Base-by-base conservation (phyloP, 2,888 invertebrate species). In the Sphaerophoria taeniata region DNA sequence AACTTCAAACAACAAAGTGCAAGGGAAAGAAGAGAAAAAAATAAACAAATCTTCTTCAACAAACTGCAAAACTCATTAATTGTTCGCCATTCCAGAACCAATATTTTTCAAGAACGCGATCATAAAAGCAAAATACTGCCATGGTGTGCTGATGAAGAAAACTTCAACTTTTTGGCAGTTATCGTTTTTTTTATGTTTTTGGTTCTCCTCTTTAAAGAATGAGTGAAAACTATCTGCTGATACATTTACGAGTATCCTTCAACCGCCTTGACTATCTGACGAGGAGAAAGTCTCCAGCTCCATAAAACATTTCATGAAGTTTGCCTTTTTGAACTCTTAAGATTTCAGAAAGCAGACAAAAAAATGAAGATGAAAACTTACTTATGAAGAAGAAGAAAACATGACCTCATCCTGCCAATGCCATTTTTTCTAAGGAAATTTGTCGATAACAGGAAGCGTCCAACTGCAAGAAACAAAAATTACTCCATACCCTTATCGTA, bases 391-490 rank as follows among this genome's bases (percentile, higher is more conserved):
- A 43, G 6, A 51, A 16, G 12, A 49, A n/a, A 65, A 33, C 73
- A 84, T 76, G 80, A 84, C 61, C 75, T 84, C 80, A 84, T 84
- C 67, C 61, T 80, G 74, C 84, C 61, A 61, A 55, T 49, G 34
- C 33, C 76, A 73, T 56, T 45, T 71, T 58, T 16, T 58, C 63
- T 43, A 60, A 73, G 58, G 69, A 85, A 81, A 77, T 81, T 85
- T 85, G 81, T 85, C 85, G 81, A 77, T 85, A 85, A 81, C 77
- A 85, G 85, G 85, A 85, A 85, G 81, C 85, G 85, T 85, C 77
- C 81, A 77, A 85, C 67, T 73, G 77, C 72, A 70, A 76, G 72
- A 81, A 81, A 77, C 73, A 85, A 85, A 81, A 72, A 81, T 77
- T 76, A 73, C 63, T 53, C 7, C n/a, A 56, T 2, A 53, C 24